Evolutionary conservation across 2,888 invertebrate genomes (phyloP), one percentile per base, ranked within the genome.

Genomic region (Zeuzera pyrina): DNA sequence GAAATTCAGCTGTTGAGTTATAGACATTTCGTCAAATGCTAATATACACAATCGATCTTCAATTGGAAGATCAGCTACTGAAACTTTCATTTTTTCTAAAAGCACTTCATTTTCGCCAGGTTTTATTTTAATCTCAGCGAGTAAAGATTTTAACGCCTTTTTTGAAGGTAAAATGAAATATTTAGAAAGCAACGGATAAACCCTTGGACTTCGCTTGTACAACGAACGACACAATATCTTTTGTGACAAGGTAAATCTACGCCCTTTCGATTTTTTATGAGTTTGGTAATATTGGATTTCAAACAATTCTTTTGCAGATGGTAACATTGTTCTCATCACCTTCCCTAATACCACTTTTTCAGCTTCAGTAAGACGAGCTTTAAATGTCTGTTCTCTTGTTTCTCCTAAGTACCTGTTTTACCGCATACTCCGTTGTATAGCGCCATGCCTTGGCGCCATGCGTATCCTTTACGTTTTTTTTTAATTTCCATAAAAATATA

Each of bases 11-110:
- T 44, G 38, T 5, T 43, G 33, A 0, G 37, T 37, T 1, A 47
- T 14, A 1, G 44, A 41, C 41, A 47, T 43, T 34, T 47, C 45
- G 12, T 47, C 47, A 36, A 45, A 45, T 2, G 39, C 36, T 0
- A 47, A 15, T 2, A 15, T 39, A 12, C 41, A 43, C n/a, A 21
- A 21, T 21, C 21, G 7, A n/a, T 21, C 21, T n/a, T 21, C 21
- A n/a, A n/a, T 21, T n/a, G 2, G 7, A n/a, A n/a, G 7, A n/a
- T n/a, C 21, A 2, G 2, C 7, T n/a, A 21, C 7, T n/a, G 2
- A n/a, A 7, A n/a, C 8, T 21, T 21, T 21, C 8, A 21, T 21
- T 21, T 21, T 21, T n/a, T 21, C n/a, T 7, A 21, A 21, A 7
- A 21, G n/a, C 21, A 21, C 21, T 2, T 7, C 8, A 21, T 21